phyloP scores from a whole-genome alignment of 1,140 invertebrate species.

The Acromyrmex charruanus region DNA sequence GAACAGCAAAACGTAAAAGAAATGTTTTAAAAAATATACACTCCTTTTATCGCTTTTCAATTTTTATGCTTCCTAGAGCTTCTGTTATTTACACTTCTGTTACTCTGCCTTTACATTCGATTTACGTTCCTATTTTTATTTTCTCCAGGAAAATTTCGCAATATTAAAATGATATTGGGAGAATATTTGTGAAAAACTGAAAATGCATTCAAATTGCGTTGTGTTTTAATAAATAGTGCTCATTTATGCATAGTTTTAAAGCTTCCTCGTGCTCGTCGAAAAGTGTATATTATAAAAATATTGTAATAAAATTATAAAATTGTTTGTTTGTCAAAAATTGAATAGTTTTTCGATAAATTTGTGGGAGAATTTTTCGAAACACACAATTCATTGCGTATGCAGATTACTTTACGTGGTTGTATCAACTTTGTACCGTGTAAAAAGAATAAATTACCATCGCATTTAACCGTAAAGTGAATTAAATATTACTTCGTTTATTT shows the following conservation, averaged over 20 bases:
- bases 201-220: neutral
- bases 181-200: neutral
- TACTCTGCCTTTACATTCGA: neutral
- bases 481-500: neutral
- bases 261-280: neutral
- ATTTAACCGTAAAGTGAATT: neutral
- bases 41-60: neutral
- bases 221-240: neutral
- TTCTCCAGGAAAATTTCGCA: neutral
- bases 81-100: neutral
- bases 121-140: neutral
- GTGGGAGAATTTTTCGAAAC: neutral
- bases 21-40: neutral
- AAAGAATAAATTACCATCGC: neutral
- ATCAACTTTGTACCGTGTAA: neutral
- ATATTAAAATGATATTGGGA: neutral
- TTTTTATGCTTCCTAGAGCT: neutral
- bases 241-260: constrained; percentile 4
- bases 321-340: neutral
- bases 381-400: neutral
- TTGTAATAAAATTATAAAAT: neutral
- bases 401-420: neutral
- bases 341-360: neutral
- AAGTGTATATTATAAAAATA: constrained; percentile 1
- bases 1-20: neutral